Conservation (phyloP, 2,113 vertebrate genomes). For the Chelonoidis abingdonii region DNA sequence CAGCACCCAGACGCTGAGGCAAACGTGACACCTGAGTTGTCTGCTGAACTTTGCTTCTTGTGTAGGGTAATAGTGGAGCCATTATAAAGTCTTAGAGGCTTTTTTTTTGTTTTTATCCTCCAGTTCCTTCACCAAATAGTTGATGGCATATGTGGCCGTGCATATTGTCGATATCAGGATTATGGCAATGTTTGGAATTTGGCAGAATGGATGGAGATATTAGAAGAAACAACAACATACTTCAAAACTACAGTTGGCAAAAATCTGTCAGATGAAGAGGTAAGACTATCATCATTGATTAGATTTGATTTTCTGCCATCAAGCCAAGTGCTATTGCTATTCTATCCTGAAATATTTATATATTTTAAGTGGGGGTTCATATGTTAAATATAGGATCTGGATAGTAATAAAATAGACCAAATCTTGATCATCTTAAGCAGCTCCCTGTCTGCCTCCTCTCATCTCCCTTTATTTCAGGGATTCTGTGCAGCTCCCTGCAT, state of each 20-base stretch:
- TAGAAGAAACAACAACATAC: slow-evolving; percentile 73
- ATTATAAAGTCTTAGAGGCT: fast-evolving
- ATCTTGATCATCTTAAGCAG: not conserved
- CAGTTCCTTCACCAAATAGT: slow-evolving; percentile 91
- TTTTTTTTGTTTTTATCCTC: not conserved
- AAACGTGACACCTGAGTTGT: not conserved
- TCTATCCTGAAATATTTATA: not conserved
- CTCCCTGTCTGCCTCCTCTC: too few species aligned
- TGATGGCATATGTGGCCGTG: slow-evolving; percentile 90
- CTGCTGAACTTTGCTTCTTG: fast-evolving
- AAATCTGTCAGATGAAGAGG: slow-evolving; percentile 86
- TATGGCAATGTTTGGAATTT: slow-evolving; percentile 85
- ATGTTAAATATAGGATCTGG: not conserved
- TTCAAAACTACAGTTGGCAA: slow-evolving; percentile 83
- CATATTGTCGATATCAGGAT: slow-evolving; percentile 82
- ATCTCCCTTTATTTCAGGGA: too few species aligned
- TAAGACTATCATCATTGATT: slow-evolving; percentile 38
- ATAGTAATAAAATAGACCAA: not conserved
- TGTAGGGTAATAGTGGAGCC: not conserved
- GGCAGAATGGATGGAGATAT: slow-evolving; percentile 86
- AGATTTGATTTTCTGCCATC: not conserved
- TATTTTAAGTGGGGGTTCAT: not conserved
- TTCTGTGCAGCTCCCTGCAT: too few species aligned
- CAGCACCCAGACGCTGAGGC: fast-evolving
- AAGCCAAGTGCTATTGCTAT: fast-evolving